Percentiles rank a stretch among this genome's conserved stretches.
Evolutionary conservation across 2,797 vertebrate genomes (phyloP).

Genomic region (Discoglossus pictus): DNA sequence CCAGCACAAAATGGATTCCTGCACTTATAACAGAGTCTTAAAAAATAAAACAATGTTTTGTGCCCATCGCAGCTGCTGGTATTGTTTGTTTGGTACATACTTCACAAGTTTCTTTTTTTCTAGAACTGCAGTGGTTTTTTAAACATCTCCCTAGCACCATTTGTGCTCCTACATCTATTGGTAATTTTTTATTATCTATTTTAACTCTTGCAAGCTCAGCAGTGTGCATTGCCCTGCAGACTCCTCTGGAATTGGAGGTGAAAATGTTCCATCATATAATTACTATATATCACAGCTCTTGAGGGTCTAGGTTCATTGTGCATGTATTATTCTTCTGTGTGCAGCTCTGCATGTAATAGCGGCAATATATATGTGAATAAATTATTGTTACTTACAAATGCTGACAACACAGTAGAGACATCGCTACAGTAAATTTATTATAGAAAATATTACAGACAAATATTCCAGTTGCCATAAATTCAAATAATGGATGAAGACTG

Average conservation of each 20-base stretch:
- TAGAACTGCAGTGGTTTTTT: too few species aligned
- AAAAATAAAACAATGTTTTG: too few species aligned
- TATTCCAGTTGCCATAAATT: slow-evolving; percentile 34
- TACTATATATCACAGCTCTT: slow-evolving; percentile 30
- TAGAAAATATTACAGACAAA: slow-evolving; percentile 29
- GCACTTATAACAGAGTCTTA: too few species aligned
- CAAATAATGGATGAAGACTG: slow-evolving; percentile 37
- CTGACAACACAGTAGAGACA: slow-evolving; percentile 19
- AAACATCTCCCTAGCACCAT: too few species aligned
- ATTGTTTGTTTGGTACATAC: too few species aligned
- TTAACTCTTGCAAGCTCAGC: slow-evolving; percentile 31
- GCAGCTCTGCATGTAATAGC: slow-evolving; percentile 27
- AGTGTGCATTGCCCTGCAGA: slow-evolving; percentile 8
- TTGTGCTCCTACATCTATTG: too few species aligned
- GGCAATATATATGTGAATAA: slow-evolving; percentile 48
- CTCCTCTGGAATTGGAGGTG: slow-evolving; percentile 1
- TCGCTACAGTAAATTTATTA: slow-evolving; percentile 25
- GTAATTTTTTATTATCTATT: slow-evolving; percentile 25
- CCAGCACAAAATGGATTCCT: too few species aligned
- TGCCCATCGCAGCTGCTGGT: too few species aligned
- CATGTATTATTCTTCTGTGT: slow-evolving; percentile 40
- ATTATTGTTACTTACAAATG: slow-evolving; percentile 31
- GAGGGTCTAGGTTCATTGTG: slow-evolving; percentile 9
- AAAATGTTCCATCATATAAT: slow-evolving; percentile 39
- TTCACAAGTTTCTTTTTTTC: too few species aligned